These are phyloP conservation scores for Papilio polytes DNA, from an alignment of 1,140 invertebrate species.

Conservation along the genomic window DNA sequence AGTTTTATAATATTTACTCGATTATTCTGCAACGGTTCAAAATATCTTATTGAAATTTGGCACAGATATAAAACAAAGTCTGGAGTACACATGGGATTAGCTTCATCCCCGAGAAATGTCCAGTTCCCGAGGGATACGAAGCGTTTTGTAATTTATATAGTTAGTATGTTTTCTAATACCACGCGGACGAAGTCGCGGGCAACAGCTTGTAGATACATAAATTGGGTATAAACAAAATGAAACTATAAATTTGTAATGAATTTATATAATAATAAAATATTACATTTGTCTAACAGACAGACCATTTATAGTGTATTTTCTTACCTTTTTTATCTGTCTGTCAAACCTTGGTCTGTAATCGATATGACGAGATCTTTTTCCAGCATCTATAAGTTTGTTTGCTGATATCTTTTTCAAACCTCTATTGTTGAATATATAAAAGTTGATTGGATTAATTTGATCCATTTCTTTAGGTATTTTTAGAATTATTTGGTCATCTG, in stretches of 20 bases:
- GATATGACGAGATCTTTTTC: conserved; percentile 44
- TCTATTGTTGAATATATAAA: conserved; percentile 47
- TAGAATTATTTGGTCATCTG: conserved; percentile 43
- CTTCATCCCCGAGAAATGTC: too few species aligned
- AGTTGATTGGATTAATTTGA: conserved; percentile 47
- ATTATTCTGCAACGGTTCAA: too few species aligned
- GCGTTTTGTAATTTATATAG: too few species aligned
- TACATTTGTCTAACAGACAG: not conserved
- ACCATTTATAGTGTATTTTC: not conserved
- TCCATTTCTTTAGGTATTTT: conserved; percentile 48
- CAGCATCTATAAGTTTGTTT: conserved; percentile 46
- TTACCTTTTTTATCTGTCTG: conserved; percentile 33
- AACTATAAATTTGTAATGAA: not conserved
- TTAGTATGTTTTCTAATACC: too few species aligned
- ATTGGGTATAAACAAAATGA: not conserved
- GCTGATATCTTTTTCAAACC: conserved; percentile 46
- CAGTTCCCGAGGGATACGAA: too few species aligned
- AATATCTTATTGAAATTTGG: too few species aligned
- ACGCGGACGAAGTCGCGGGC: too few species aligned
- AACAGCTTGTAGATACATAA: too few species aligned
- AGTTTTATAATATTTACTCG: too few species aligned
- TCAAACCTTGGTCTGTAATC: conserved; percentile 10
- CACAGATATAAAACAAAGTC: too few species aligned
- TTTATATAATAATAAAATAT: not conserved
- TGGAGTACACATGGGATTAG: too few species aligned